Base-by-base conservation (phyloP, 2,113 vertebrate genomes). In the Sylvilagus bachmani region DNA sequence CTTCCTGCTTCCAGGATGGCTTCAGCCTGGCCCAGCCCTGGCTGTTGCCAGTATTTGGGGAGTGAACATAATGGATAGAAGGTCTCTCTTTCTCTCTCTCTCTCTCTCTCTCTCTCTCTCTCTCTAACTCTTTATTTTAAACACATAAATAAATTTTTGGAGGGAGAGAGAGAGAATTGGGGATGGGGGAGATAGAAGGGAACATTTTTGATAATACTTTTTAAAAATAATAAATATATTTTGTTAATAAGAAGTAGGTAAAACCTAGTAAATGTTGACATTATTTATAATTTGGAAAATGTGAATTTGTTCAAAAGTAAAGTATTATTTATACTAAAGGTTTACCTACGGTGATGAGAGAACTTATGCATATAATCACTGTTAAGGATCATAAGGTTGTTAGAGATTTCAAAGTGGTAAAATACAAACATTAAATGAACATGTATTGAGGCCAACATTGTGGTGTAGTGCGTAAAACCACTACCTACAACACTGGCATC, bases 381-480 rank as follows among this genome's bases (percentile, higher is more conserved):
- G 55, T 3, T 51, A 22, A 44, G 10, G 69, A 49, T 77, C 55
- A 70, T 33, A 71, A 49, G 62, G 11, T 38, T 73, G 55, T 73
- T 64, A 89, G 82, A 91, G 13, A 31, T 92, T 85, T 89, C 36
- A 91, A 94, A 94, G 67, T 13, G 29, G 27, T 31, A 82, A 86
- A 71, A 78, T 24, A 55, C 11, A 84, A 91, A 75, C n/a, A 93
- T 64, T 31, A 82, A 83, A 19, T 74, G 19, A 85, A 61, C 16
- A 51, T 62, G 44, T 44, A 44, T 44, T 44, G 44, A 7, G 44
- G 44, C 44, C 44, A 44, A 44, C 44, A 44, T 44, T 44, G 44
- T 44, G 44, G 44, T 44, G 44, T 44, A 44, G 44, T 44, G 44
- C 44, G 7, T 44, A 44, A 44, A 44, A 44, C 44, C 44, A 44